Base-by-base conservation (phyloP, 1,140 invertebrate genomes). In the Procambarus virginalis region DNA sequence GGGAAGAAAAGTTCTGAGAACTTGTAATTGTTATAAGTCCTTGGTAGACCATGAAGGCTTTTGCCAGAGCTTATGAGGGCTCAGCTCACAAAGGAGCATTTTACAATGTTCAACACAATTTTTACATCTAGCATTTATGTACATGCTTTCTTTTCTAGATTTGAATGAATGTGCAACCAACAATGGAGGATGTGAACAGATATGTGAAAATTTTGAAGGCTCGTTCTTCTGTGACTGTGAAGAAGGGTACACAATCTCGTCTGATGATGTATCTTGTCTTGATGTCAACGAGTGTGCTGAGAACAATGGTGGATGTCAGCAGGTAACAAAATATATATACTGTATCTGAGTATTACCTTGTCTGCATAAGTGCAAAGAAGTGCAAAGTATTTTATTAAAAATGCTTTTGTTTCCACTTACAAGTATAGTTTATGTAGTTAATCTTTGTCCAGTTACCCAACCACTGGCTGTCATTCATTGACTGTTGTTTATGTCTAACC, bases 211-310 rank as follows among this genome's bases (percentile, higher is more conserved):
- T 78, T 60, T 48, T n/a, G 83, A 89, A 22, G 92, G 90, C 0
- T 83, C 76, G 9, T 82, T 68, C 79, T 75, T 78, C 49, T 92
- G 92, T 80, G 83, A 73, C 64, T 92, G 91, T 51, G 48, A 64
- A 22, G 78, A 82, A 51, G 91, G 91, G 0, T 83, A 68, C 46
- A 73, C 79, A 9, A 51, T 80, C 17, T 49, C 86, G 5, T 10
- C 58, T 64, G 60, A 81, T 80, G 79, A 45, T 46, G 20, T 60
- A 12, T 49, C 55, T 10, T 87, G 76, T 48, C 45, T 48, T 51
- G 92, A 93, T 86, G 85, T 89, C 3, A 92, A 93, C 75, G 92
- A 93, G 84, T 93, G 92, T 84, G 81, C 73, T 17, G 45, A 83
- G 46, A 60, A 87, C 46, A 91, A 85, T 68, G 84, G 90, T 22